Base-by-base conservation (phyloP, 2,113 vertebrate genomes). In the Entomyzon cyanotis region DNA sequence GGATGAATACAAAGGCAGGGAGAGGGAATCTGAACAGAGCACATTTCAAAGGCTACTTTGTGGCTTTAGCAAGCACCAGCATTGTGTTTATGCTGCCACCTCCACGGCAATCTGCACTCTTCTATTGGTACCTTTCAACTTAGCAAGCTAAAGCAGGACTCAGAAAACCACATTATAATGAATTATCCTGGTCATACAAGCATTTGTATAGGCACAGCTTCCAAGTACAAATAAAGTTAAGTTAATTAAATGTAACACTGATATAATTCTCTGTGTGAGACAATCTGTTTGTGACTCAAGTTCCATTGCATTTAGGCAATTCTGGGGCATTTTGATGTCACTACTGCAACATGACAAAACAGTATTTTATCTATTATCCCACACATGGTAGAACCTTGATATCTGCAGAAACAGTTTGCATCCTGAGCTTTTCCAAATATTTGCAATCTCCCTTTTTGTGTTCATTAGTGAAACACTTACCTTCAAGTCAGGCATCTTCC, bases 381-480 rank as follows among this genome's bases (percentile, higher is more conserved):
- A 56, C 18, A 44, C 28, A 22, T 0, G 2, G 49, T n/a, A 56
- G 13, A 59, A 75, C 3, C 1, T 6, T 11, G 37, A 14, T 53
- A 73, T 44, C 31, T 44, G 9, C 19, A 68, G 44, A 30, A 84
- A 74, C 10, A 31, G 3, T 37, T 39, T 62, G 11, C 42, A 55
- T 25, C 7, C 30, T 41, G 25, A 6, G 8, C 21, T 59, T 49
- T 75, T 56, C 14, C 18, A 74, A 73, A 55, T 18, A 76, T 15
- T 56, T 64, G 10, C 24, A 64, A 56, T 44, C 17, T 28, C 8
- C 5, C 49, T 63, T 58, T 79, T 42, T 69, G 30, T 39, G 19
- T 47, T 83, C 14, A 5, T 67, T 68, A 64, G 44, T 7, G 41
- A 60, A 84, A 74, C 71, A 31, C 19, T 74, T 81, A 84, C 27